Base-by-base conservation (phyloP, 2,888 invertebrate species). In the Temnothorax ravouxi region DNA sequence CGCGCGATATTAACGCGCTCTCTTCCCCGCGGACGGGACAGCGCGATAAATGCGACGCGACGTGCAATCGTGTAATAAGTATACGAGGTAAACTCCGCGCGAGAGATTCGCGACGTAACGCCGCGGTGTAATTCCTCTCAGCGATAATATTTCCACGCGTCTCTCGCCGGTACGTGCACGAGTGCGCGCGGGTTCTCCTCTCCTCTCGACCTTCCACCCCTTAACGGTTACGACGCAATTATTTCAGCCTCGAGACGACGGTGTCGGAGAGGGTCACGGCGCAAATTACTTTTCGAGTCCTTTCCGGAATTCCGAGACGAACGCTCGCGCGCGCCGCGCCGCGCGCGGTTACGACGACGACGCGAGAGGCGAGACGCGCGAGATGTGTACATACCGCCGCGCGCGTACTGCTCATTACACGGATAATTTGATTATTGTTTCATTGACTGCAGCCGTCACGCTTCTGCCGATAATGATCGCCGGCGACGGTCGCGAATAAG, bases 171-270 rank as follows among this genome's bases (percentile, higher is more conserved):
- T 34, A 34, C 34, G 34, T 34, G 34, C 54, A 52, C 21, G 44
- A 15, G 34, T 11, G 47, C 69, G 2, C 47, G 59, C 64, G 54
- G 44, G 44, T 59, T 83, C 66, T 66, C 54, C 56, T 62, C 75
- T 44, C 56, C 56, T 62, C 75, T 44, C 56, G 88, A 90, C 89
- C 90, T 88, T 83, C 86, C 61, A 89, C 88, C 90, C 85, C n/a
- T 89, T 89, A 90, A 90, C 90, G 89, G 90, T 90, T 90, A 90
- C 86, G 90, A 87, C 76, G 90, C 90, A 90, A 90, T 90, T 90
- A 90, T 87, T 89, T 85, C 88, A 83, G 82, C 86, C 82, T 82
- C 72, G 87, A 71, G 90, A 88, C 76, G 90, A 83, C 89, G 62
- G 77, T 87, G 90, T 85, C 89, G 85, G 72, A 82, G 69, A 82